phyloP scores from a whole-genome alignment of 2,113 vertebrate species.

The Misgurnus anguillicaudatus region DNA sequence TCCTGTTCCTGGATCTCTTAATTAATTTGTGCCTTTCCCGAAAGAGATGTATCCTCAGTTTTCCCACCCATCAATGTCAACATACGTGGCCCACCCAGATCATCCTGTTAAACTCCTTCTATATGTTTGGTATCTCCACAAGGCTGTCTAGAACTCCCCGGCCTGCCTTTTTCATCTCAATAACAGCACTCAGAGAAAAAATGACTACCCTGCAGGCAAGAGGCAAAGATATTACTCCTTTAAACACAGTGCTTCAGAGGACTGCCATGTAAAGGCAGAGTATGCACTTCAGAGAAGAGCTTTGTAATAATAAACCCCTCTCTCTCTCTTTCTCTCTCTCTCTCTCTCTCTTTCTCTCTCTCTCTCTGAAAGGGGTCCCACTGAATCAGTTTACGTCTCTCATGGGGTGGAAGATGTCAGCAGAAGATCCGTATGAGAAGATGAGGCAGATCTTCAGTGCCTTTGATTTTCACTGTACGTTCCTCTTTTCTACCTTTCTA shows the following conservation, averaged over 20 bases:
- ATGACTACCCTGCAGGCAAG: slow-evolving; percentile 56
- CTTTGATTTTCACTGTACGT: slow-evolving; percentile 62
- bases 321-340: slow-evolving; percentile 33
- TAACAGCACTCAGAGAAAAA: slow-evolving; percentile 54
- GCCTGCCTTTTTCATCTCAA: slow-evolving; percentile 56
- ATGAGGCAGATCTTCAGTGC: slow-evolving; percentile 71
- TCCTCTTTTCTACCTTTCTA: slow-evolving; percentile 6
- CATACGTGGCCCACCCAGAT: slow-evolving; percentile 32
- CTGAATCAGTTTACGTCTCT: slow-evolving; percentile 69
- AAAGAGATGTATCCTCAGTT: background rate
- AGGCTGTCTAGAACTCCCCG: slow-evolving; percentile 58
- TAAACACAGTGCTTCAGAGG: slow-evolving; percentile 58
- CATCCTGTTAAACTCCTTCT: slow-evolving; percentile 10
- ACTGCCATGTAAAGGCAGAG: slow-evolving; percentile 53
- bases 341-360: slow-evolving; percentile 27
- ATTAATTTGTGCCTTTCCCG: slow-evolving; percentile 43
- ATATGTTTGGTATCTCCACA: slow-evolving; percentile 39
- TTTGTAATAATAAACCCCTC: slow-evolving; percentile 51
- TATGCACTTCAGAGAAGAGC: slow-evolving; percentile 46
- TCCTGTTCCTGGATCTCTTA: slow-evolving; percentile 42
- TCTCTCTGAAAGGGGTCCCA: slow-evolving; percentile 52
- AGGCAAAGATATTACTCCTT: slow-evolving; percentile 53
- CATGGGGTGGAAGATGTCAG: slow-evolving; percentile 65
- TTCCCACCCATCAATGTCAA: slow-evolving; percentile 22
- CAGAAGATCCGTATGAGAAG: slow-evolving; percentile 62